Evolutionary conservation across 2,113 vertebrate species (phyloP).

Genomic region (Sinocyclocheilus anophthalmus): DNA sequence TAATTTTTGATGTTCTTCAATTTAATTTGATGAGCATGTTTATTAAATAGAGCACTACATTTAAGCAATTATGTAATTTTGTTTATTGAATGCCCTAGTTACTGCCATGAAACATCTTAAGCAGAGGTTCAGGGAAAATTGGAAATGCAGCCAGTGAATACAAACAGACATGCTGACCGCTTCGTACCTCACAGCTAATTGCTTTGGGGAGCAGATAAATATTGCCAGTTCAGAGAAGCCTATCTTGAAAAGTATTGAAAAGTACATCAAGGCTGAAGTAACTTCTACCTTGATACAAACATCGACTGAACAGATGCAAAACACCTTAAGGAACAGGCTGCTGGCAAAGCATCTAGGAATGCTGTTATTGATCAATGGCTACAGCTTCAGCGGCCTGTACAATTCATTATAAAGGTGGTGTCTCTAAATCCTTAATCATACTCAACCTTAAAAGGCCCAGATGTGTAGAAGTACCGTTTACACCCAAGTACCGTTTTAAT

Average conservation of each 20-base stretch:
- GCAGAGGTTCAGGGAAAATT: neutral
- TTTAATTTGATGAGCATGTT: slow-evolving; percentile 5
- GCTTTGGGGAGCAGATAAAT: slow-evolving; percentile 15
- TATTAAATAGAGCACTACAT: slow-evolving; percentile 3
- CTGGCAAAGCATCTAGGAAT: slow-evolving; percentile 19
- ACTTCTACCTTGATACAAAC: slow-evolving; percentile 16
- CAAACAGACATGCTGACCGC: neutral
- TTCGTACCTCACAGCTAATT: slow-evolving; percentile 19
- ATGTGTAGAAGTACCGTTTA: neutral
- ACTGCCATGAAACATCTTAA: neutral
- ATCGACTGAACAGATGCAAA: slow-evolving; percentile 20
- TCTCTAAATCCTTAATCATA: slow-evolving; percentile 39
- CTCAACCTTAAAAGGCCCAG: neutral
- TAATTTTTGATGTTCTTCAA: neutral
- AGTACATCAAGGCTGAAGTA: slow-evolving; percentile 13
- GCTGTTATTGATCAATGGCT: slow-evolving; percentile 29
- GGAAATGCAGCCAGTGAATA: neutral
- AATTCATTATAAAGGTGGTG: slow-evolving; percentile 27
- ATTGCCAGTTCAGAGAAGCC: neutral
- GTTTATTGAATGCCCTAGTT: slow-evolving; percentile 16
- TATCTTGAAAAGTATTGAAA: slow-evolving; percentile 10
- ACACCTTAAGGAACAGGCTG: slow-evolving; percentile 24
- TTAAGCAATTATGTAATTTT: slow-evolving; percentile 20
- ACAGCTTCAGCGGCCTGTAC: neutral
- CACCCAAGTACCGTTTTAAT: neutral